Evolutionary conservation across 2,797 vertebrate genomes (phyloP).

Genomic region (Distichodus sexfasciatus): DNA sequence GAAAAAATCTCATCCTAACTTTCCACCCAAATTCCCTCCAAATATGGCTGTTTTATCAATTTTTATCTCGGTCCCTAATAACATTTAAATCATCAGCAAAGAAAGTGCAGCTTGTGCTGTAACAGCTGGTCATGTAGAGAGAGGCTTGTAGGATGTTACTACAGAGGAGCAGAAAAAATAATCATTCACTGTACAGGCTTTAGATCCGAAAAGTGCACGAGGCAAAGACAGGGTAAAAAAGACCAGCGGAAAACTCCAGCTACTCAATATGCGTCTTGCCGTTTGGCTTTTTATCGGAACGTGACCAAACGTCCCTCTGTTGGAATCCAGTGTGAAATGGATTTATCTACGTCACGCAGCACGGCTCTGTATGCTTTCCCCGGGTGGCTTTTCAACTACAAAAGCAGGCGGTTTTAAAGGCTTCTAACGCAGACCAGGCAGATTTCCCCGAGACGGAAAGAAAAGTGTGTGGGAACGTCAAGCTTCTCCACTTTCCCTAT

Average conservation of each 20-base stretch:
- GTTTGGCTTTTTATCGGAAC: no score
- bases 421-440: not conserved
- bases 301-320: not conserved
- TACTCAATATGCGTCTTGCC: not conserved
- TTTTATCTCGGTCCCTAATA: no score
- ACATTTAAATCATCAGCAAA: no score
- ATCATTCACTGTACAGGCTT: no score
- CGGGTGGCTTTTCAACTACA: not conserved
- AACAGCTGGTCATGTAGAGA: no score
- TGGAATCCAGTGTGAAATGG: not conserved
- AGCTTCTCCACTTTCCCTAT: conserved; percentile 31
- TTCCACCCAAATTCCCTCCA: no score
- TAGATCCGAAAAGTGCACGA: not conserved
- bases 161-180: conserved; percentile 4
- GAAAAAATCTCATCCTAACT: no score
- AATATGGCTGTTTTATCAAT: no score
- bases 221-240: not conserved
- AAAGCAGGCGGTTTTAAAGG: conserved; percentile 7
- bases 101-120: no score
- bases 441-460: not conserved
- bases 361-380: not conserved
- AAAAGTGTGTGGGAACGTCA: not conserved
- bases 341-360: not conserved
- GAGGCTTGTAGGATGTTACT: not conserved
- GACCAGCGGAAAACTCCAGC: not conserved